phyloP scores from a whole-genome alignment of 2,113 vertebrate species.

The Boleophthalmus pectinirostris region DNA sequence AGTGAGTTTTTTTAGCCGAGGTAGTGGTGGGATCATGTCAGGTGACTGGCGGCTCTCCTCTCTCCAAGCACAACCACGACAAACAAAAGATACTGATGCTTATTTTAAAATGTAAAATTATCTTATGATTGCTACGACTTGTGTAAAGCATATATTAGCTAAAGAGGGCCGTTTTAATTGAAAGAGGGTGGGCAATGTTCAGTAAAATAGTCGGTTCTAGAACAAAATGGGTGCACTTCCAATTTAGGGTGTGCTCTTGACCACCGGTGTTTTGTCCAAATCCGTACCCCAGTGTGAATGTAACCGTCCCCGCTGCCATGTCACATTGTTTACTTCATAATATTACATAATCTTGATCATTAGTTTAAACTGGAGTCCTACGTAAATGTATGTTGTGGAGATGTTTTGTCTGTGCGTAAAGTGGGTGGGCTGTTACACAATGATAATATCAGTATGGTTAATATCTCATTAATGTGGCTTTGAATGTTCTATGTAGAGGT shows the following conservation, averaged over 20 bases:
- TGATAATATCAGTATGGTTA: background rate
- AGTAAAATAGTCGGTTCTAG: background rate
- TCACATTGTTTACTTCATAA: background rate
- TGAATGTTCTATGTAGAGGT: background rate
- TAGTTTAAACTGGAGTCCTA: background rate
- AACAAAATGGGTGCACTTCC: background rate
- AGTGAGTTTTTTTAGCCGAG: constrained; percentile 7
- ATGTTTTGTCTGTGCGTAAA: background rate
- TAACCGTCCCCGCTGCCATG: background rate
- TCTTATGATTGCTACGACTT: background rate
- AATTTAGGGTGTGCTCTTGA: background rate
- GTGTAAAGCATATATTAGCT: background rate
- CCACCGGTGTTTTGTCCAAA: background rate
- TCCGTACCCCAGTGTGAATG: background rate
- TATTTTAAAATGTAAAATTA: background rate
- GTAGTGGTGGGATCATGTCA: constrained; percentile 62
- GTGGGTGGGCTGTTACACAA: background rate
- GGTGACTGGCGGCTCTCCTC: constrained; percentile 39
- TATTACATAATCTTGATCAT: background rate
- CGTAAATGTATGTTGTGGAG: background rate
- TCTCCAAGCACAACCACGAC: constrained; percentile 7
- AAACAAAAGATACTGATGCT: constrained; percentile 20
- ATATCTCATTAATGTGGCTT: background rate
- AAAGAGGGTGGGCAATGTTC: background rate
- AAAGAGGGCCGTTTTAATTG: background rate